Conservation (phyloP, 2,797 vertebrate species). For the Rhyacichthys aspro region DNA sequence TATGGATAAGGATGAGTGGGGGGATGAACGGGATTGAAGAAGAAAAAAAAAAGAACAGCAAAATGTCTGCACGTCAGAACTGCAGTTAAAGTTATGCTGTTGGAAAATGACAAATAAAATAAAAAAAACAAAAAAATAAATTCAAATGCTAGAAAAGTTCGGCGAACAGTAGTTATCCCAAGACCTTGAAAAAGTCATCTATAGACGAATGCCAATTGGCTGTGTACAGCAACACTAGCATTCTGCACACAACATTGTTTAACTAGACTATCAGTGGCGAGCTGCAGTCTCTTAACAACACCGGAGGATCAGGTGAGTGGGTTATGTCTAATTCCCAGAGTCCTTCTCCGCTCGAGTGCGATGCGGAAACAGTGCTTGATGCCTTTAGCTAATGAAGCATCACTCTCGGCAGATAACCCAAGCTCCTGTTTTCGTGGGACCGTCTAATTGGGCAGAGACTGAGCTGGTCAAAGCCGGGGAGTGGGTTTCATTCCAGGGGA, state of each 20-base stretch:
- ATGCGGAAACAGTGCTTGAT: constrained; percentile 26
- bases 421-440: constrained; percentile 14
- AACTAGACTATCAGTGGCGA: background rate
- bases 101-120: too few species aligned
- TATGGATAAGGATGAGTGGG: too few species aligned
- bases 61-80: too few species aligned
- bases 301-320: constrained; percentile 24
- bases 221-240: background rate
- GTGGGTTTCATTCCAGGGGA: constrained; percentile 29
- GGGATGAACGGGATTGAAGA: too few species aligned
- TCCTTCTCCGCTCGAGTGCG: constrained; percentile 4
- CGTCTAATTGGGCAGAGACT: constrained; percentile 59
- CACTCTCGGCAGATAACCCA: constrained; percentile 35
- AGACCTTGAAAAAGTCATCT: background rate
- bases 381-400: constrained; percentile 50
- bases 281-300: constrained; percentile 19
- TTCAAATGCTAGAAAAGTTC: too few species aligned
- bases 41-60: too few species aligned
- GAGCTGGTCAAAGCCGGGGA: constrained; percentile 25
- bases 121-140: too few species aligned
- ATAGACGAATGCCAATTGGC: background rate
- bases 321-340: constrained; percentile 18
- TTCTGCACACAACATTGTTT: constrained; percentile 13
- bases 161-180: too few species aligned
- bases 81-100: too few species aligned